phyloP scores from a whole-genome alignment of 2,113 vertebrate species.

The Myotis davidii region DNA sequence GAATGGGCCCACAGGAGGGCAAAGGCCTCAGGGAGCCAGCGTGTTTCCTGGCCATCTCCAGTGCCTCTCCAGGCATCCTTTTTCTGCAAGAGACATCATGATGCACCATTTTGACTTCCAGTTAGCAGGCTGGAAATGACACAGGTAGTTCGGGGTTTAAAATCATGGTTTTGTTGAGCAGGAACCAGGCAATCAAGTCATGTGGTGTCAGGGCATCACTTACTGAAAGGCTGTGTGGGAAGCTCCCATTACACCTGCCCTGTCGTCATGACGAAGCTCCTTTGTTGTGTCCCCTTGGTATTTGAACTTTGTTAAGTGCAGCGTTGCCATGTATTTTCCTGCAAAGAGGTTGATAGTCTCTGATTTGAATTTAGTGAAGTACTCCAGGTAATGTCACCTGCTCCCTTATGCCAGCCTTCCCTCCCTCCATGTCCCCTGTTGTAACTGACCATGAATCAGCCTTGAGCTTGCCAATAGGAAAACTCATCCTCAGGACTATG shows the following conservation, averaged over 20 bases:
- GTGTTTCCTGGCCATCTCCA: background rate
- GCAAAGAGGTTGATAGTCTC: constrained; percentile 58
- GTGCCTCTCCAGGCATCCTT: background rate
- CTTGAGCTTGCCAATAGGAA: background rate
- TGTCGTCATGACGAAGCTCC: background rate
- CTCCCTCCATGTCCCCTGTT: background rate
- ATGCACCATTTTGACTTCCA: background rate
- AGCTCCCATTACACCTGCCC: background rate
- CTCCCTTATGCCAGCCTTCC: background rate
- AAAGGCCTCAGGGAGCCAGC: background rate
- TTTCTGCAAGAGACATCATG: background rate
- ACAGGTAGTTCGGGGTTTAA: background rate
- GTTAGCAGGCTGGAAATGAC: background rate
- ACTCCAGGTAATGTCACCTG: constrained; percentile 16
- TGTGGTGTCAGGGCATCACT: background rate
- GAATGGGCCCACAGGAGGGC: background rate
- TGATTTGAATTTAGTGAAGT: constrained; percentile 58
- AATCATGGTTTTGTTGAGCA: background rate
- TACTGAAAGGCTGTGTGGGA: background rate
- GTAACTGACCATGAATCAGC: constrained; percentile 57
- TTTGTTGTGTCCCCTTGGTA: background rate
- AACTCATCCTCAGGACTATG: constrained; percentile 46
- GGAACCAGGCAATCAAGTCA: background rate
- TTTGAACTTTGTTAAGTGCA: constrained; percentile 32
- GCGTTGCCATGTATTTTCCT: background rate